A percentile compares a stretch with the other conserved stretches of the same genome.
phyloP scores from a whole-genome alignment of 2,888 invertebrate species.

The Lasioglossum marginatum region DNA sequence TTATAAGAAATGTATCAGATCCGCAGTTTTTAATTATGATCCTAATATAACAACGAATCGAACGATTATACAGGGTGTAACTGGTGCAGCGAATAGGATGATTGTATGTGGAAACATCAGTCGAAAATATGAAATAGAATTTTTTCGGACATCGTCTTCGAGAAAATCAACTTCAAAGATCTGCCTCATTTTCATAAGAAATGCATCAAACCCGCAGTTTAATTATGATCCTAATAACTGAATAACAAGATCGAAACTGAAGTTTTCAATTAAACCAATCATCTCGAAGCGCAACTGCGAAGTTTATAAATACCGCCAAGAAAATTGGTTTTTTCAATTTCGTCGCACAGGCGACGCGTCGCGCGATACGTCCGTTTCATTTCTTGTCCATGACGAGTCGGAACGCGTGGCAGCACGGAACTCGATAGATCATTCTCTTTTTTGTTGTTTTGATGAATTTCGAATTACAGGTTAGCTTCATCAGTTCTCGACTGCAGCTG shows the following conservation, averaged over 20 bases:
- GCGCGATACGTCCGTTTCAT: background rate
- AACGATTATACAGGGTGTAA: too few relatives aligned
- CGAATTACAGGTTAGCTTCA: slow-evolving; percentile 3
- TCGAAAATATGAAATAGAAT: too few relatives aligned
- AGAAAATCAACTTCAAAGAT: background rate
- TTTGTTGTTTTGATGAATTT: background rate
- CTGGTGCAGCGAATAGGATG: too few relatives aligned
- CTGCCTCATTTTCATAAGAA: too few relatives aligned
- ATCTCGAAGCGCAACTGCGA: background rate
- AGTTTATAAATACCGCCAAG: background rate
- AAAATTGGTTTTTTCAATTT: background rate
- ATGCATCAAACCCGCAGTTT: too few relatives aligned
- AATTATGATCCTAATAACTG: too few relatives aligned
- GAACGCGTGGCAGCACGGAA: background rate
- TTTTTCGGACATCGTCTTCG: too few relatives aligned
- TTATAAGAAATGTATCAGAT: too few relatives aligned
- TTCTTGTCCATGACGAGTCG: background rate
- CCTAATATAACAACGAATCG: too few relatives aligned
- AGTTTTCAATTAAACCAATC: background rate
- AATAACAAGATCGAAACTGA: background rate
- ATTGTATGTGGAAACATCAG: too few relatives aligned
- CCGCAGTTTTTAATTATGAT: too few relatives aligned
- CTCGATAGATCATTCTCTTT: background rate
- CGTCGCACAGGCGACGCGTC: background rate
- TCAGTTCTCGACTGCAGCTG: background rate